phyloP scores from a whole-genome alignment of 1,140 invertebrate genomes.

The Subanguina moxae region DNA sequence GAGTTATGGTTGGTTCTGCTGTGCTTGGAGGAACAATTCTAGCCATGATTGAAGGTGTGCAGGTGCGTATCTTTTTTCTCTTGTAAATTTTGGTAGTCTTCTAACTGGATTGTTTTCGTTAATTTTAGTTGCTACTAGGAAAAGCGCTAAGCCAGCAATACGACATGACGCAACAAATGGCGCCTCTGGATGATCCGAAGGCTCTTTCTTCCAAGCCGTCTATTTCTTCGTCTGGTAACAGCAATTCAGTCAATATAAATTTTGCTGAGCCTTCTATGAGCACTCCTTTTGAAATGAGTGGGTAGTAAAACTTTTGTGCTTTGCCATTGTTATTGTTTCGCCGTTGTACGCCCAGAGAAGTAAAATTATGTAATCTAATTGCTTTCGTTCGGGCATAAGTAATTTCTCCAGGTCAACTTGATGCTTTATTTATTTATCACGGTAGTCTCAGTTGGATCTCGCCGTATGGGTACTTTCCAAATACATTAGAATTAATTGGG shows the following conservation, averaged over 20 bases:
- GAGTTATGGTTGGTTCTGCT: slow-evolving; percentile 89
- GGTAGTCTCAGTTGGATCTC: too few species aligned
- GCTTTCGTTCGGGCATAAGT: too few species aligned
- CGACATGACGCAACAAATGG: background rate
- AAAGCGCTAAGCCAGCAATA: background rate
- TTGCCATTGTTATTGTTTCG: background rate
- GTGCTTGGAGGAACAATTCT: slow-evolving; percentile 87
- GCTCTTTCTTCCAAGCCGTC: background rate
- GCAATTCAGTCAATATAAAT: background rate
- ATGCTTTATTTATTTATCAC: too few species aligned
- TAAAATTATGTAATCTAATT: too few species aligned
- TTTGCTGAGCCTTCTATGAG: background rate
- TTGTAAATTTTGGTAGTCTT: too few species aligned
- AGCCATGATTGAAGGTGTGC: slow-evolving; percentile 90
- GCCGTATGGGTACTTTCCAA: too few species aligned
- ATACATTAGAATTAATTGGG: too few species aligned
- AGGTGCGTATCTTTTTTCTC: slow-evolving; percentile 65
- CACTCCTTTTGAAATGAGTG: background rate
- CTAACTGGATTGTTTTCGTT: too few species aligned
- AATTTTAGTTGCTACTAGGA: background rate
- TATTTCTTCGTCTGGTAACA: background rate
- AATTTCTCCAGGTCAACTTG: too few species aligned
- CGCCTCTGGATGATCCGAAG: slow-evolving; percentile 1
- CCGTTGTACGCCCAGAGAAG: too few species aligned
- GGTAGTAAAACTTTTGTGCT: background rate